Evolutionary conservation across 2,888 invertebrate species (phyloP), one percentile per base, ranked within the genome.

Genomic region (Acleris cristana): DNA sequence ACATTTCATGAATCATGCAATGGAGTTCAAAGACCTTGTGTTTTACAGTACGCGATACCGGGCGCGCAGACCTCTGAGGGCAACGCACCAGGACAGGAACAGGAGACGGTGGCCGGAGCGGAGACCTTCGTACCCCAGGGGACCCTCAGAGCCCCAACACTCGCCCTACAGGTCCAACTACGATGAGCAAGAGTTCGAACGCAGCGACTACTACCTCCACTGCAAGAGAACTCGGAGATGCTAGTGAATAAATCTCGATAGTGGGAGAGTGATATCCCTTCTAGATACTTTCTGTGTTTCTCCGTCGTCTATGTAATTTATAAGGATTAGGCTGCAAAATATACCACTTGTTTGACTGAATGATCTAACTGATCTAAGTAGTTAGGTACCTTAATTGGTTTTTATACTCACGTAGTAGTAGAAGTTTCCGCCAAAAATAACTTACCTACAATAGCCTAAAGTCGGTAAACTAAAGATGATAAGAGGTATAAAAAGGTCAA

Each of bases 141-240:
- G 71, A 23, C 69, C 64, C 54, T 72, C 53, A 53, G 76, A 71
- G 72, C 76, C 64, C 79, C 75, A 34, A 71, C 76, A 59, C 70
- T 73, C 51, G 69, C 77, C 44, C 54, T 69, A 57, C 64, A 68
- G 69, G 40, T 74, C 72, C 19, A 84, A 85, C 1, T 75, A 73
- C n/a, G 86, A 86, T 19, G 78, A 79, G 23, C 76, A 79, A 21
- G 85, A 86, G 6, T 77, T 80, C 48, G 83, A 87, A 26, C 75
- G 77, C 40, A 81, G 77, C 70, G 84, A 84, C 45, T 86, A 83
- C 70, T 74, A 74, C 57, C 71, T 71, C 5, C 85, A 87, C 66
- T 89, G 89, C 69, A 86, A 82, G 72, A 83, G 82, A 76, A 87
- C 81, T 67, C 85, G 89, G 21, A 84, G 82, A 60, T 90, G 88